Base-by-base conservation (phyloP, 2,888 invertebrate species). In the Lucinisca nassula region DNA sequence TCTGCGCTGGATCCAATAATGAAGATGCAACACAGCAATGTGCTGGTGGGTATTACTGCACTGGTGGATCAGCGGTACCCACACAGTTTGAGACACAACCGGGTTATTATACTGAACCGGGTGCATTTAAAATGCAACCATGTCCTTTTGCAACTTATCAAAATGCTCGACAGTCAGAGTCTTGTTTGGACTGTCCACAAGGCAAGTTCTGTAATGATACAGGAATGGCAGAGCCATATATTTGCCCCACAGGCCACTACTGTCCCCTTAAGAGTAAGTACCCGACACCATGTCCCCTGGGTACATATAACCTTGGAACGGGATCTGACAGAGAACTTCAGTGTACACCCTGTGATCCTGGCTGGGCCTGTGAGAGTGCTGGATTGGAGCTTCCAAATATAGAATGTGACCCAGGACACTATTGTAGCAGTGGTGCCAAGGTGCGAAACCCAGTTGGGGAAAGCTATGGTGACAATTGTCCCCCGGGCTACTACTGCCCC, bases 141-240 rank as follows among this genome's bases (percentile, higher is more conserved):
- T 96, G 96, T 86, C 94, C 95, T 2, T 86, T 90, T 6, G 95
- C 94, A 0, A 88, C 88, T 12, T 95, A 94, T 88, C 95, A 95
- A 84, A 93, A 93, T n/a, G 92, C 95, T 10, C 58, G 77, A 32
- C 58, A 92, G 32, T 94, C 94, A 6, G 86, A 90, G 6, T 77
- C 83, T 0, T 96, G 96, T 89, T 85, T 93, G 0, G 80, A 91
- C 24, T 96, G 96, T 90, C 94, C 95, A 37, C 95, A 95, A 88
- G 95, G 95, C 3, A 95, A 94, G 82, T 96, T 94, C 91, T 96
- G 96, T 82, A 94, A 94, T 87, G 94, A 93, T 27, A 94, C 94
- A 40, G 95, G 93, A 12, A 94, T 94, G 24, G 88, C 91, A 1
- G 88, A 89, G 40, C 91, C 92, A 32, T 92, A 92, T 30, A 92